These are phyloP conservation scores for Tenebrio molitor DNA, from an alignment of 1,140 invertebrate genomes.

Conservation along the genomic window DNA sequence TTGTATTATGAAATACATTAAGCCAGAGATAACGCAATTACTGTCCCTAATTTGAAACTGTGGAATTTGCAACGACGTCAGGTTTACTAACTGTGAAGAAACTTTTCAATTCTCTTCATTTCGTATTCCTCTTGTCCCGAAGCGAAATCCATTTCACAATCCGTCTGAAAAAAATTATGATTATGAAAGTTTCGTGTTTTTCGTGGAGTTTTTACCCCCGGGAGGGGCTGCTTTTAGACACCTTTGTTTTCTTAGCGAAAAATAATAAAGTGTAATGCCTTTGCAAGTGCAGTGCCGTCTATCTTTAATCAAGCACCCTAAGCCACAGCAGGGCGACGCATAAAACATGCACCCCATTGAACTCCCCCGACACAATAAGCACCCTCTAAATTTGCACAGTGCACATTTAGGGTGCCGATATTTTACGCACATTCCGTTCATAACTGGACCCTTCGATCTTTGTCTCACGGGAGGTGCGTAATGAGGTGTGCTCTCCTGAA, in stretches of 20 bases:
- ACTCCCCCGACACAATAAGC: constrained; percentile 42
- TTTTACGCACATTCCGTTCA: constrained; percentile 35
- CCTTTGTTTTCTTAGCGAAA: too few species aligned
- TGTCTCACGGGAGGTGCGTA: too few species aligned
- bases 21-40: constrained; percentile 1
- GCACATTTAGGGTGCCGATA: constrained; percentile 45
- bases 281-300: constrained; percentile 49
- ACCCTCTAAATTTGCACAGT: constrained; percentile 45
- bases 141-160: background rate
- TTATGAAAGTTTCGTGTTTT: background rate
- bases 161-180: background rate
- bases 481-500: too few species aligned
- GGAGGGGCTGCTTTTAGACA: too few species aligned
- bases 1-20: constrained; percentile 17
- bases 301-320: constrained; percentile 53
- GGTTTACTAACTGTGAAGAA: background rate
- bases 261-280: too few species aligned
- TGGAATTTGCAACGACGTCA: background rate
- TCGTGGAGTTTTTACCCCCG: background rate
- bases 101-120: background rate
- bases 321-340: constrained; percentile 48
- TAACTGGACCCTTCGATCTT: too few species aligned
- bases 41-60: background rate
- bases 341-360: constrained; percentile 59
- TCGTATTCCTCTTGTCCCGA: background rate